Conservation (phyloP, 1,140 invertebrate species). For the Sitophilus oryzae region DNA sequence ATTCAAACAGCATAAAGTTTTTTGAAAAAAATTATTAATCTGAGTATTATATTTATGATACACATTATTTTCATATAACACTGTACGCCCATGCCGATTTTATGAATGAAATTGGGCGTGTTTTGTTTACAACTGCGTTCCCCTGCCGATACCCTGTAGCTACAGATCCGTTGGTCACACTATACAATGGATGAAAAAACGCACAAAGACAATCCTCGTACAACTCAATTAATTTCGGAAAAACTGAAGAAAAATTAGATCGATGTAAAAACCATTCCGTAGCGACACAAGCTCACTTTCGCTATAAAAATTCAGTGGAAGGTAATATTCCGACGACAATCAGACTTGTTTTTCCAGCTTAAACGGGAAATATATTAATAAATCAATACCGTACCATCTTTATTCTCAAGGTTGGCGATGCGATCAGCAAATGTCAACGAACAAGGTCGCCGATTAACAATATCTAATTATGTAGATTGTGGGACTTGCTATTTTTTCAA, state of each 20-base stretch:
- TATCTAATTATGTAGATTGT: slow-evolving; percentile 21
- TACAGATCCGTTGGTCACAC: too few relatives aligned
- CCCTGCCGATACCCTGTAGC: too few relatives aligned
- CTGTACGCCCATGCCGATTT: too few relatives aligned
- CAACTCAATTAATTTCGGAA: background rate
- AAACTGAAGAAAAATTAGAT: background rate
- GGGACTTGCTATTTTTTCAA: slow-evolving; percentile 1
- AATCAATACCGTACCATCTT: slow-evolving; percentile 35
- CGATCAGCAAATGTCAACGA: slow-evolving; percentile 36
- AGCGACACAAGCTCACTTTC: background rate
- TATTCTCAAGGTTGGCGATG: slow-evolving; percentile 31
- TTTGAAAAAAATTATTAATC: too few relatives aligned
- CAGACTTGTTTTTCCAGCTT: slow-evolving; percentile 26
- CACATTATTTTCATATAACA: too few relatives aligned
- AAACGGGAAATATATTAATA: slow-evolving; percentile 32
- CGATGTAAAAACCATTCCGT: background rate
- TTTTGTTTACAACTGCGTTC: too few relatives aligned
- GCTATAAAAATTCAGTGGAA: slow-evolving; percentile 20
- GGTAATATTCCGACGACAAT: slow-evolving; percentile 23
- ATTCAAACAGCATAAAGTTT: too few relatives aligned
- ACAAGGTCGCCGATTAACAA: slow-evolving; percentile 32
- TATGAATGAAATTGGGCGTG: too few relatives aligned
- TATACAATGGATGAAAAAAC: too few relatives aligned
- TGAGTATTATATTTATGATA: too few relatives aligned
- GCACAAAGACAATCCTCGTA: too few relatives aligned